These are phyloP conservation scores for Pollimyrus isidori DNA, from an alignment of 2,113 vertebrate genomes.

Conservation along the genomic window DNA sequence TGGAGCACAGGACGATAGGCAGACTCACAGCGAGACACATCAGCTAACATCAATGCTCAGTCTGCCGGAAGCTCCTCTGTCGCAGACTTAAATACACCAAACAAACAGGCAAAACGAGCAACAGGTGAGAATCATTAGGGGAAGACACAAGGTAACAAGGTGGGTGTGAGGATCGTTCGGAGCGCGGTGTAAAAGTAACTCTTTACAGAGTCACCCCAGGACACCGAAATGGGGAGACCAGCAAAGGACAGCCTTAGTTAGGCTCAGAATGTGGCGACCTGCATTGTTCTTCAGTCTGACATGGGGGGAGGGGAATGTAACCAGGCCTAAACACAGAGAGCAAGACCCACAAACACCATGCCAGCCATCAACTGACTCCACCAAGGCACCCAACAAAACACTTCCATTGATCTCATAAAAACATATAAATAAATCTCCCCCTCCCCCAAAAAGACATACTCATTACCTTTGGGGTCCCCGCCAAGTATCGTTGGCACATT, in stretches of 20 bases:
- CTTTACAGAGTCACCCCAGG: conserved; percentile 32
- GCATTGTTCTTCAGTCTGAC: background rate
- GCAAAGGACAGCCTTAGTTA: background rate
- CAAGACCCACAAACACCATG: background rate
- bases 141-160: too few species aligned
- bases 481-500: background rate
- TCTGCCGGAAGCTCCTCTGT: too few species aligned
- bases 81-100: too few species aligned
- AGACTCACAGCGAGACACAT: too few species aligned
- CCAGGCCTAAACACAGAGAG: background rate
- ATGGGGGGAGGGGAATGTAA: background rate
- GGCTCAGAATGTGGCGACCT: background rate
- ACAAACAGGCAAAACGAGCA: too few species aligned
- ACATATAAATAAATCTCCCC: background rate
- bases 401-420: background rate
- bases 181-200: too few species aligned
- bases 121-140: too few species aligned
- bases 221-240: conserved; percentile 20
- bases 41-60: too few species aligned
- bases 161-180: too few species aligned
- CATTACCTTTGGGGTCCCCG: background rate
- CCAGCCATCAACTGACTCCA: background rate
- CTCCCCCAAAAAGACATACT: background rate
- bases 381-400: background rate
- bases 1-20: too few species aligned